Base-by-base conservation (phyloP, 2,113 vertebrate genomes). In the Marmota flaviventris region DNA sequence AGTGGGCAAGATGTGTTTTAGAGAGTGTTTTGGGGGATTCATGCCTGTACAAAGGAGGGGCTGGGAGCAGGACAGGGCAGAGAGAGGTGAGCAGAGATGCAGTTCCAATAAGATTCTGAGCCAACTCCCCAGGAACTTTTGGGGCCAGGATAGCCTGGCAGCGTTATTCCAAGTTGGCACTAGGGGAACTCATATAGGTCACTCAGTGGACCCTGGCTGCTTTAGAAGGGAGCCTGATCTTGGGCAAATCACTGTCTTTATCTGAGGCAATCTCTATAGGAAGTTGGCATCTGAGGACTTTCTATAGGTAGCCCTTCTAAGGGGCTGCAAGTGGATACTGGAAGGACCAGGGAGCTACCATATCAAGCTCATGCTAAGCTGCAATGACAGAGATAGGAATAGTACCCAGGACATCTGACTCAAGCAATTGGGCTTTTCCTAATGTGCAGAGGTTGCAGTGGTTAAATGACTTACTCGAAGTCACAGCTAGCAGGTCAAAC, bases 381-480 rank as follows among this genome's bases (percentile, higher is more conserved):
- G 29, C 48, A 63, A 78, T 22, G 81, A 88, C 78, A 72, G 65
- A 82, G 58, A 48, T 2, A 4, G 72, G 75, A 39, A 7, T 10
- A 37, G 70, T 10, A 45, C 29, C 37, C 45, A 84, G 45, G 39
- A 83, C 42, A 61, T 73, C 16, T 18, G 45, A 78, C 10, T 56
- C 56, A 27, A 84, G 39, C 32, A 25, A 9, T 8, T 16, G 32
- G 11, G 1, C n/a, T 61, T 72, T 39, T 14, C 25, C 70, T 51
- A 51, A 11, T 8, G 39, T 6, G 0, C 34, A 0, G 12, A 29
- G 34, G 17, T 56, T 67, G 5, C 34, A 18, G 27, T 12, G 3
- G 4, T 61, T 48, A 20, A 45, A 65, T 8, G 16, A 1, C 83
- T 94, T 82, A 11, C 2, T 78, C 37, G 22, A 48, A 92, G 42